Evolutionary conservation across 2,888 invertebrate species (phyloP), one percentile per base, ranked within the genome.

Genomic region (Caenorhabditis macrosperma): DNA sequence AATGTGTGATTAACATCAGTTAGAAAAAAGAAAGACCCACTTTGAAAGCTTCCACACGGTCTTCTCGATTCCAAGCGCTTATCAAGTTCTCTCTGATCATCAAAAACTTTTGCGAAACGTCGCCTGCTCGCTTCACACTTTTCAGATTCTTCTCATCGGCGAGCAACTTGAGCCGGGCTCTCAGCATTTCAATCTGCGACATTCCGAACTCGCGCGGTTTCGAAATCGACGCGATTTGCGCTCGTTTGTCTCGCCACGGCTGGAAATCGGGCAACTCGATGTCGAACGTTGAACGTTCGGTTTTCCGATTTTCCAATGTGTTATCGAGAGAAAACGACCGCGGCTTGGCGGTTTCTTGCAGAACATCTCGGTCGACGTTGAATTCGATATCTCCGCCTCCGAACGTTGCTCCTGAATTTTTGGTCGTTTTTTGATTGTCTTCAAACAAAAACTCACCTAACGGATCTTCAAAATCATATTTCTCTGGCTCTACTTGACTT

Each of bases 141-240:
- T 61, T 54, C 22, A 61, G 38, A 50, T 48, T 63, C 54, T 77
- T 69, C 20, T 63, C 63, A 24, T 69, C 69, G 22, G 77, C 9
- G 12, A 77, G n/a, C 7, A 52, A 20, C 38, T 61, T 76, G 26
- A 75, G 66, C 15, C 76, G 46, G n/a, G 57, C 63, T 41, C 46
- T 61, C 24, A 74, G 26, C 55, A 64, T 52, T 22, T 77, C 76
- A 15, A 77, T 77, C 52, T 63, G 61, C 9, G 68, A 41, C 68
- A 68, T 77, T 59, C 50, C 68, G 5, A 57, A 71, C 52, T 97
- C 96, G 12, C 95, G 95, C 64, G 97, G 97, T 35, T 96, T 97
- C 89, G 95, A 97, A 91, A 95, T 95, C 85, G 94, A 94, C 12
- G 97, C 93, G 90, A 98, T 96, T n/a, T 93, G 93, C 54, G 93